phyloP scores from a whole-genome alignment of 2,888 invertebrate genomes.

The Rhingia campestris region DNA sequence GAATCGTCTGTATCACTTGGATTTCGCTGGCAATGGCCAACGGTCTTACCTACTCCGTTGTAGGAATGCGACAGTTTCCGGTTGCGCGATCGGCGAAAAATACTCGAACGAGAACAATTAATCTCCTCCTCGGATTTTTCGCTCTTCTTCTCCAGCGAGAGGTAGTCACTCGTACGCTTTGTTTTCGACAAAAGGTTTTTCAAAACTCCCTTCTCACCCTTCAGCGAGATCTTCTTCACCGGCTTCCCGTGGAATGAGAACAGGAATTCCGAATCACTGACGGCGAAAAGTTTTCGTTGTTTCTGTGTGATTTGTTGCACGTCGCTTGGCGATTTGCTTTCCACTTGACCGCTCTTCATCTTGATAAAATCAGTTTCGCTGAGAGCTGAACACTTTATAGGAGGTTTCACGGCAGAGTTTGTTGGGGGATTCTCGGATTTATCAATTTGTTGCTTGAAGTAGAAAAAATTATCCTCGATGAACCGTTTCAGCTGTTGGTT shows the following conservation, averaged over 20 bases:
- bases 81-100: slow-evolving; percentile 80
- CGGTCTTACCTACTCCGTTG: slow-evolving; percentile 78
- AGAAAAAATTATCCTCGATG: slow-evolving; percentile 82
- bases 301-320: slow-evolving; percentile 61
- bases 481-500: slow-evolving; percentile 82
- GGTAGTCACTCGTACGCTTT: slow-evolving; percentile 81
- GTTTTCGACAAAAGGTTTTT: slow-evolving; percentile 81
- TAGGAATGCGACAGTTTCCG: slow-evolving; percentile 82
- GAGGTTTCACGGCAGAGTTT: slow-evolving; percentile 63
- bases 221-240: slow-evolving; percentile 75
- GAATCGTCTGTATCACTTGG: slow-evolving; percentile 81
- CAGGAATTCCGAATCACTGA: slow-evolving; percentile 82
- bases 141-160: slow-evolving; percentile 80
- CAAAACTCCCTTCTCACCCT: slow-evolving; percentile 80
- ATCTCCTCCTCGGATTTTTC: slow-evolving; percentile 80
- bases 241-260: slow-evolving; percentile 77
- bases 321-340: slow-evolving; percentile 53
- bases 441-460: slow-evolving; percentile 80
- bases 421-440: slow-evolving; percentile 48
- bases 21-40: slow-evolving; percentile 77
- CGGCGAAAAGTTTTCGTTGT: slow-evolving; percentile 79
- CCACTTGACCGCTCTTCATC: slow-evolving; percentile 78
- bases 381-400: slow-evolving; percentile 79
- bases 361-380: slow-evolving; percentile 82
- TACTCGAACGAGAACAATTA: slow-evolving; percentile 75